Evolutionary conservation across 2,797 vertebrate species (phyloP), one percentile per base, ranked within the genome.

Genomic region (Lithobates pipiens): DNA sequence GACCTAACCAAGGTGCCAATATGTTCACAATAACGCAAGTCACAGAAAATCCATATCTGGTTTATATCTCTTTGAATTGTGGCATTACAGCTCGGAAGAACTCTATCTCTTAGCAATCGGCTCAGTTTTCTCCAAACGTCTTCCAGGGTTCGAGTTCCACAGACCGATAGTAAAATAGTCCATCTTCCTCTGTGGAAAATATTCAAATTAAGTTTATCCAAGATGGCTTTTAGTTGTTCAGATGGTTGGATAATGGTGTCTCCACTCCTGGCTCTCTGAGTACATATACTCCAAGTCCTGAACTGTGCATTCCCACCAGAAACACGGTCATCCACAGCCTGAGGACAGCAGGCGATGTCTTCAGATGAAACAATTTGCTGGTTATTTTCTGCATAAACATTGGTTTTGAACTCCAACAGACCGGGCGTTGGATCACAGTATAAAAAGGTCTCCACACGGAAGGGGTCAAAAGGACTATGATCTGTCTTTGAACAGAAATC

Each of bases 11-110:
- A 88, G 44, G 88, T 91, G 15, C 96, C 97, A 67, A 98, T 92
- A 87, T 96, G 92, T 95, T 99, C 98, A n/a, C 95, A 95, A 89
- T 93, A 93, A 5, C 94, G 86, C 29, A 99, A 86, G 88, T 99
- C 98, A 88, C 97, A 99, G 94, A 97, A 99, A 73, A 98, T 93
- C 96, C 97, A 99, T 92, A 99, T 96, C 91, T 99, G 93, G 5
- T 86, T 89, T 69, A 92, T 86, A 85, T 93, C 93, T 89, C 96
- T 94, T 89, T 95, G 97, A 88, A 99, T 94, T 89, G 96, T 98
- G 85, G 96, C 96, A 86, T 99, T 98, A 85, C 97, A 97, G 46
- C 96, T 94, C 0, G 97, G 97, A 88, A 99, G 92, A 50, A 91
- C 89, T 88, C 91, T 89, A 36, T 91, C 90, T 82, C 88, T 93